phyloP scores from a whole-genome alignment of 2,113 vertebrate species.

The Rhipidura dahli region DNA sequence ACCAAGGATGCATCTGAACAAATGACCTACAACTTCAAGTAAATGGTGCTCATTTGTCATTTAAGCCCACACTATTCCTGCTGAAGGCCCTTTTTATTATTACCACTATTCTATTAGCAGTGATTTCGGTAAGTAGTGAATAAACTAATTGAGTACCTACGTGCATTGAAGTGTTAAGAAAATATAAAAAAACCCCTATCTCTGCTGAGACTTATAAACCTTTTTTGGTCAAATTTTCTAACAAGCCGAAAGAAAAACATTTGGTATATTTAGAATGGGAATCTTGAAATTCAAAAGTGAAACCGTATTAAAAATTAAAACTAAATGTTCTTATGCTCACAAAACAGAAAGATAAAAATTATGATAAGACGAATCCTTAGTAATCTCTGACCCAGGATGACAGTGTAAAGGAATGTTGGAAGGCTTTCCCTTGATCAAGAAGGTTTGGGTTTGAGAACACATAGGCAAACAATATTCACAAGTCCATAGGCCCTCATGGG shows the following conservation, averaged over 20 bases:
- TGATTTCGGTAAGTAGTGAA: neutral
- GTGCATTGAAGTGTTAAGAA: neutral
- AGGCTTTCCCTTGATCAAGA: neutral
- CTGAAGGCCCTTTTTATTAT: neutral
- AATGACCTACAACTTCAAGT: neutral
- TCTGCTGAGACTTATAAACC: neutral
- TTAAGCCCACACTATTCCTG: neutral
- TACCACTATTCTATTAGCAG: neutral
- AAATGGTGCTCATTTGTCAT: neutral
- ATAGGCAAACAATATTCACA: fast-evolving
- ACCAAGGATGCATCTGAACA: neutral
- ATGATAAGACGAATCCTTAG: neutral
- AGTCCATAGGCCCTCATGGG: too few species aligned
- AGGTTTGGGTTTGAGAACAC: neutral
- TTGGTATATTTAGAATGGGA: neutral
- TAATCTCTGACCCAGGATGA: neutral
- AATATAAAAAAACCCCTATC: neutral
- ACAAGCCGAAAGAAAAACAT: neutral
- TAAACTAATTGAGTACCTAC: neutral
- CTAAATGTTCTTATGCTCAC: neutral
- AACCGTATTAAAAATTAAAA: neutral
- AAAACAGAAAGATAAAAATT: neutral
- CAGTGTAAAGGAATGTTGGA: neutral
- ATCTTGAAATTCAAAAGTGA: neutral
- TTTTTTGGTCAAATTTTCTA: neutral